Base-by-base conservation (phyloP, 1,140 invertebrate species). In the Uloborus diversus region DNA sequence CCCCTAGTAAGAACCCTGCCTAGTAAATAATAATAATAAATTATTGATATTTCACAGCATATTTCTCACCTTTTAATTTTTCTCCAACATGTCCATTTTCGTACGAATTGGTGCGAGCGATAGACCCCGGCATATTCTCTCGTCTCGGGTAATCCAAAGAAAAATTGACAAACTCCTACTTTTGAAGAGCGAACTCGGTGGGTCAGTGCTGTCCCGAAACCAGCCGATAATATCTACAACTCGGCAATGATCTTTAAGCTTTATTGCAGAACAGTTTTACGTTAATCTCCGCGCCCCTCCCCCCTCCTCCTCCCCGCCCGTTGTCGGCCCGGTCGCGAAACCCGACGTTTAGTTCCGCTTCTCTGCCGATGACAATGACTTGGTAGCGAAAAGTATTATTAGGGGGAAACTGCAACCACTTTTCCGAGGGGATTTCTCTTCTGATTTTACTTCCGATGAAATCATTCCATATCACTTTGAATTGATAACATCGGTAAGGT, bases 331-430 rank as follows among this genome's bases (percentile, higher is more conserved):
- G 35, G 7, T 69, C 42, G 23, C 27, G 69, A 71, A 71, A 71
- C 47, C 47, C 33, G 14, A 57, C 32, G 32, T 73, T 71, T 73
- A 73, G 70, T 73, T 73, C 49, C 70, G 70, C 47, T 73, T 33
- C 57, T 28, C 13, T 73, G 57, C 28, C 9, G 33, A 13, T n/a
- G 57, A 30, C 57, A 73, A 73, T 62, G 13, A 51, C 20, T n/a
- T 32, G n/a, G n/a, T n/a, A n/a, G n/a, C n/a, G n/a, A n/a, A n/a
- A n/a, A n/a, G n/a, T n/a, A n/a, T n/a, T n/a, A n/a, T n/a, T n/a
- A n/a, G n/a, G n/a, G n/a, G n/a, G n/a, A n/a, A n/a, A n/a, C n/a
- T n/a, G n/a, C n/a, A n/a, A n/a, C n/a, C n/a, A n/a, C n/a, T n/a
- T n/a, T n/a, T n/a, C n/a, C n/a, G n/a, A n/a, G n/a, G n/a, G n/a